A percentile compares a stretch with the other conserved stretches of the same genome.
Conservation (phyloP, 2,888 invertebrate genomes). For the Tromatobia lineatoria region DNA sequence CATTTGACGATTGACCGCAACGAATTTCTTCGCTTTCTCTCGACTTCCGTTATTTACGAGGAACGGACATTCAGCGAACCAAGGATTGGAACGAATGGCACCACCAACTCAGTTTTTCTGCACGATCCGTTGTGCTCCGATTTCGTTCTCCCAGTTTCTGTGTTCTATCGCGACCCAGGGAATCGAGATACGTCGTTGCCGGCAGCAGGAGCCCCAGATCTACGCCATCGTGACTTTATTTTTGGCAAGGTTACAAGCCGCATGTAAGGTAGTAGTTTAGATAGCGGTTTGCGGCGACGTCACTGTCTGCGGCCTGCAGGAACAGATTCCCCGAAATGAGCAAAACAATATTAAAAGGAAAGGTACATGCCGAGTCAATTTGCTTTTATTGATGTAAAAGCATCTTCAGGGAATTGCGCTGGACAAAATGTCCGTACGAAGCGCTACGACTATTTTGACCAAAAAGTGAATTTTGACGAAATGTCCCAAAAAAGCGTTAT, state of each 20-base stretch:
- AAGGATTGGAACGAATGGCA: conserved; percentile 55
- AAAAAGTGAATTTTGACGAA: no score
- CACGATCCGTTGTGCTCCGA: conserved; percentile 4
- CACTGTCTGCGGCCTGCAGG: conserved; percentile 23
- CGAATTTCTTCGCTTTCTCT: conserved; percentile 59
- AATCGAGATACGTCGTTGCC: conserved; percentile 45
- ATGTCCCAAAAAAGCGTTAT: no score
- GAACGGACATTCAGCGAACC: conserved; percentile 28
- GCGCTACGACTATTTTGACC: no score
- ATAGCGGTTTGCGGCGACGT: conserved; percentile 43
- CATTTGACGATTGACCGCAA: conserved; percentile 56
- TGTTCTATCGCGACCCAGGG: conserved; percentile 7
- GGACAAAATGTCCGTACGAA: no score
- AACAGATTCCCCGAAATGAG: conserved; percentile 50
- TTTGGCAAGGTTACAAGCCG: conserved; percentile 71
- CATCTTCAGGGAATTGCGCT: no score
- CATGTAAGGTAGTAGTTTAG: conserved; percentile 61
- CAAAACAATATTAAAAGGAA: conserved; percentile 54
- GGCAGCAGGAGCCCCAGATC: conserved; percentile 43
- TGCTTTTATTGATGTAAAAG: neutral
- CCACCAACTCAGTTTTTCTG: conserved; percentile 37
- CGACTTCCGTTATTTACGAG: conserved; percentile 29
- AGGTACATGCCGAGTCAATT: conserved; percentile 37
- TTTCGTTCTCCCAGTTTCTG: conserved; percentile 15
- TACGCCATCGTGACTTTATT: conserved; percentile 64